Conservation (phyloP, 2,888 invertebrate genomes). For the Diarsia dahlii region DNA sequence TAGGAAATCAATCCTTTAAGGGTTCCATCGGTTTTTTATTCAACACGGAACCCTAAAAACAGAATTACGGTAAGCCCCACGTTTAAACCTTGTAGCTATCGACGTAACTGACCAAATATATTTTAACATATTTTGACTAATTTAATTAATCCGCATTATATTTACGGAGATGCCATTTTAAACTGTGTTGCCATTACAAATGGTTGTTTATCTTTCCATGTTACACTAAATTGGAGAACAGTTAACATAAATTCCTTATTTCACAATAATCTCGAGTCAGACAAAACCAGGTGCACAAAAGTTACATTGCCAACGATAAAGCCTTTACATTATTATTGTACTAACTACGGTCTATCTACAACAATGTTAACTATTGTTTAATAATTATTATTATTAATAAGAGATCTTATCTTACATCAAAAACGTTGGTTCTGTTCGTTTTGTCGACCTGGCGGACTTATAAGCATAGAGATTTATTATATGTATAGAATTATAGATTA, state of each 20-base stretch:
- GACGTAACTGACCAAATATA: neutral
- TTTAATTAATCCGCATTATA: neutral
- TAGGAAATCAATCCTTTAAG: neutral
- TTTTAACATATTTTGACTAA: neutral
- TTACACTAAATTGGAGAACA: neutral
- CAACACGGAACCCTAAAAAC: neutral
- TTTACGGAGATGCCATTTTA: too few relatives aligned
- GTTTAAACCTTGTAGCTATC: neutral
- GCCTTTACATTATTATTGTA: constrained; percentile 77
- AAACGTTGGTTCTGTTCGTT: constrained; percentile 88
- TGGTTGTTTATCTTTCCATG: neutral
- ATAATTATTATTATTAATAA: constrained; percentile 66
- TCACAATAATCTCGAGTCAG: constrained; percentile 75
- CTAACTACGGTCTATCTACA: constrained; percentile 70
- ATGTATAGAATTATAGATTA: constrained; percentile 66
- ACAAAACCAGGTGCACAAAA: constrained; percentile 88
- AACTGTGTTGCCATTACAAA: neutral
- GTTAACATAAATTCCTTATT: neutral
- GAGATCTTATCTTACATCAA: constrained; percentile 76
- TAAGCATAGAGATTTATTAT: constrained; percentile 71
- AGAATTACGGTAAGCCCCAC: neutral
- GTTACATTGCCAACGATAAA: constrained; percentile 88
- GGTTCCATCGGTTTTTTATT: too few relatives aligned
- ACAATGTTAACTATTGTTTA: constrained; percentile 60
- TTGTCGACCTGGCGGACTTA: constrained; percentile 88